These are phyloP conservation scores for Cydia splendana DNA, from an alignment of 1,140 invertebrate species.

Conservation along the genomic window DNA sequence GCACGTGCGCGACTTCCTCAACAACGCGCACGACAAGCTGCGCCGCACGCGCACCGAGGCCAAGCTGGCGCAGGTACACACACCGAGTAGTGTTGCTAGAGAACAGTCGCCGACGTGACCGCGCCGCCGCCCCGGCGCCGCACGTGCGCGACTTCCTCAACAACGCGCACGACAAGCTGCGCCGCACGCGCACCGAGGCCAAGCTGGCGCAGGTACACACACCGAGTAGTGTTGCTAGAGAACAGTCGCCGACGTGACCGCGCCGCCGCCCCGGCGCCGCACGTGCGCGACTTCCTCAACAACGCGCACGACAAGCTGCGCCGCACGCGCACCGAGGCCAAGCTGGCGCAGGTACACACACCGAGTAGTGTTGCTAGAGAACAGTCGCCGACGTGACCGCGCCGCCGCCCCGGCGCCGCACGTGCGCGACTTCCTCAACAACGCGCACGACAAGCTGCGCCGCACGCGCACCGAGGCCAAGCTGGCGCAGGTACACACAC, in stretches of 20 bases:
- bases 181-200: conserved; percentile 87
- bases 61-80: conserved; percentile 66
- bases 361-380: no score
- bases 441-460: conserved; percentile 90
- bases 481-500: conserved; percentile 60
- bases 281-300: conserved; percentile 34
- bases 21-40: conserved; percentile 90
- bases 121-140: conserved; percentile 64
- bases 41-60: conserved; percentile 88
- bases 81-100: no score
- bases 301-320: conserved; percentile 91
- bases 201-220: conserved; percentile 66
- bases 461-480: conserved; percentile 87
- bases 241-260: conserved; percentile 55
- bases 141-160: conserved; percentile 26
- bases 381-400: conserved; percentile 62
- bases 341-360: conserved; percentile 63
- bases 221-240: no score
- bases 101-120: conserved; percentile 48
- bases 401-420: conserved; percentile 43
- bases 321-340: conserved; percentile 87
- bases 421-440: conserved; percentile 46
- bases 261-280: conserved; percentile 56
- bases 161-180: conserved; percentile 90
- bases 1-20: conserved; percentile 17